phyloP scores from a whole-genome alignment of 2,797 vertebrate species.

The Hoplostethus mediterraneus region DNA sequence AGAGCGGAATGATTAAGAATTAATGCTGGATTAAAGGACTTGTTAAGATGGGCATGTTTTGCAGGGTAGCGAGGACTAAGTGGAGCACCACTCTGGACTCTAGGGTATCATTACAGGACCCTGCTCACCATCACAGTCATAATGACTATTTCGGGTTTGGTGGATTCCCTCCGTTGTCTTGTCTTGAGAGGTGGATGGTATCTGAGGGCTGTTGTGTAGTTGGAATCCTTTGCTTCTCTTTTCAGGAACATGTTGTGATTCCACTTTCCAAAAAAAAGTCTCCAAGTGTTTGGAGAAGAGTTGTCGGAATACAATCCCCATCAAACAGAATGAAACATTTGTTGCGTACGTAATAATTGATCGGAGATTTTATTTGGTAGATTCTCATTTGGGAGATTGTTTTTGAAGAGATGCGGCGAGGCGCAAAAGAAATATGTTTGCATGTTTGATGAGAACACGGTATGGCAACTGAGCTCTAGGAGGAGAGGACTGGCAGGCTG shows the following conservation, averaged over 20 bases:
- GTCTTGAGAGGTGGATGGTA: constrained; percentile 28
- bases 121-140: constrained; percentile 63
- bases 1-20: constrained; percentile 53
- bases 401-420: constrained; percentile 65
- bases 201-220: constrained; percentile 13
- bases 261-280: constrained; percentile 21
- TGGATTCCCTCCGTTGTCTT: constrained; percentile 37
- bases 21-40: constrained; percentile 62
- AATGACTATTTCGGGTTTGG: constrained; percentile 30
- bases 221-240: constrained; percentile 31
- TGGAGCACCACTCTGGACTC: constrained; percentile 49
- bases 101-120: constrained; percentile 61
- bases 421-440: constrained; percentile 79
- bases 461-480: constrained; percentile 57
- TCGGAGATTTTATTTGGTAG: constrained; percentile 74
- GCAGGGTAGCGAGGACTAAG: constrained; percentile 46
- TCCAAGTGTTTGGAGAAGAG: constrained; percentile 48
- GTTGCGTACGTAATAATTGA: constrained; percentile 73
- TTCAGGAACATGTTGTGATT: constrained; percentile 57
- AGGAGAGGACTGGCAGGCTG: constrained; percentile 80
- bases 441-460: constrained; percentile 79
- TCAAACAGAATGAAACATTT: constrained; percentile 71
- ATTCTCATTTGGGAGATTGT: constrained; percentile 61
- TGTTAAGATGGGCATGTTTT: constrained; percentile 58
- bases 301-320: constrained; percentile 43